Evolutionary conservation across 2,888 invertebrate genomes (phyloP), one percentile per base, ranked within the genome.

Genomic region (Nasonia oneida): DNA sequence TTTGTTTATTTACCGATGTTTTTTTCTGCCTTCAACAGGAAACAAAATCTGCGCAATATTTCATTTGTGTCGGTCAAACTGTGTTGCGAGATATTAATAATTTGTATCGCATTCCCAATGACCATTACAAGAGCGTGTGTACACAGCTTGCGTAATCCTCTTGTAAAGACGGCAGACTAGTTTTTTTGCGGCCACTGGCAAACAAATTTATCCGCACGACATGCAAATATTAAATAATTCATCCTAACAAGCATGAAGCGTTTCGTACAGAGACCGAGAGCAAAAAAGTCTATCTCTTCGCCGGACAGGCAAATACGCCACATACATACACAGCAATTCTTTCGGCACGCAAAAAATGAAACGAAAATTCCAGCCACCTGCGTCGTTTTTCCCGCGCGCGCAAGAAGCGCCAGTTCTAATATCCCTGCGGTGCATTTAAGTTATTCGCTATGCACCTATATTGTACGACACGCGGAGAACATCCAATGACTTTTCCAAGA

Each of bases 191-290:
- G 37, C 37, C 37, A 4, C 14, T 14, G 67, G 67, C 33, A 67
- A 67, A 67, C 12, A 2, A 67, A 67, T 67, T 67, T 67, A 29
- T 67, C n/a, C 23, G 14, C 14, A 29, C 67, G 29, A 29, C 33
- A 67, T 33, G 67, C 33, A 67, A 67, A 67, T 67, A 67, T 67
- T 67, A 67, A 67, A 67, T 67, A 67, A 67, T 29, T 67, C 29
- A 29, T 33, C 67, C 15, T 67, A 67, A 67, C 67, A 29, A 67
- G 29, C 67, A 29, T 14, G 29, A 67, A 33, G 67, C 67, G 67
- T 67, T 67, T 67, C 29, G 23, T 42, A 42, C 73, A 23, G 12
- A 73, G 42, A 73, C 8, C 12, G n/a, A n/a, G 23, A 39, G 23
- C 47, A 73, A 42, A 73, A 37, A 73, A 73, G 18, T 67, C 42